Evolutionary conservation across 2,113 vertebrate genomes (phyloP).

Genomic region (Takifugu bimaculatus): DNA sequence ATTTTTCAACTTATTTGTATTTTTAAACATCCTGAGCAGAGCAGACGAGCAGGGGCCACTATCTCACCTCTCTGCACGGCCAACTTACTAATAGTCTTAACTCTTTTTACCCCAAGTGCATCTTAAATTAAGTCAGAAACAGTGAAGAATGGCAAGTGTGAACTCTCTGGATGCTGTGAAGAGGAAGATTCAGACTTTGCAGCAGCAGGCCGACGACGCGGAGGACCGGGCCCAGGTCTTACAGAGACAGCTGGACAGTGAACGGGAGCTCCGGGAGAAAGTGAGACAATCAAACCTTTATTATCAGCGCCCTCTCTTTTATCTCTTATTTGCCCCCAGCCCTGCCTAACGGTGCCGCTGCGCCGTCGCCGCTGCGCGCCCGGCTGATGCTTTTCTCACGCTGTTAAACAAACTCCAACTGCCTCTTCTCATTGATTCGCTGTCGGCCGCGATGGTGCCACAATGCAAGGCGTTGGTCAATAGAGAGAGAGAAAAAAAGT

Average conservation of each 20-base stretch:
- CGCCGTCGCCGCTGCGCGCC: too few species aligned
- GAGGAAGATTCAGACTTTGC: constrained; percentile 96
- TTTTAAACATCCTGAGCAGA: not conserved
- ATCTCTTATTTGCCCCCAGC: not conserved
- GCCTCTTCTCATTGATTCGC: constrained; percentile 56
- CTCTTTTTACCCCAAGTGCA: constrained; percentile 17
- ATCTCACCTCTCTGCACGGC: constrained; percentile 33
- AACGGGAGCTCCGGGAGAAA: constrained; percentile 92
- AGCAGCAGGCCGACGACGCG: constrained; percentile 94
- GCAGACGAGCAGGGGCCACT: constrained; percentile 17
- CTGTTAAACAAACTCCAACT: too few species aligned
- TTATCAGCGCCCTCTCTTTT: not conserved
- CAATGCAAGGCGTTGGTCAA: constrained; percentile 73
- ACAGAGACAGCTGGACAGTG: constrained; percentile 89
- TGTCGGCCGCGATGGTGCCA: constrained; percentile 56
- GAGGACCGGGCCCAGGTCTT: constrained; percentile 88
- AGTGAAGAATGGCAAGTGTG: constrained; percentile 80
- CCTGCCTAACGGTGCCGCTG: not conserved
- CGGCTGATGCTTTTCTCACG: too few species aligned
- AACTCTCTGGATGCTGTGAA: constrained; percentile 95
- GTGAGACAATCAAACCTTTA: constrained; percentile 75
- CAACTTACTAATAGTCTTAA: constrained; percentile 22
- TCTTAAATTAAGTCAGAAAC: constrained; percentile 37
- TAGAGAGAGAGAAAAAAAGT: constrained; percentile 40
- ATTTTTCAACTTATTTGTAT: constrained; percentile 7